Base-by-base conservation (phyloP, 2,797 vertebrate genomes). In the Ammospiza maritima region DNA sequence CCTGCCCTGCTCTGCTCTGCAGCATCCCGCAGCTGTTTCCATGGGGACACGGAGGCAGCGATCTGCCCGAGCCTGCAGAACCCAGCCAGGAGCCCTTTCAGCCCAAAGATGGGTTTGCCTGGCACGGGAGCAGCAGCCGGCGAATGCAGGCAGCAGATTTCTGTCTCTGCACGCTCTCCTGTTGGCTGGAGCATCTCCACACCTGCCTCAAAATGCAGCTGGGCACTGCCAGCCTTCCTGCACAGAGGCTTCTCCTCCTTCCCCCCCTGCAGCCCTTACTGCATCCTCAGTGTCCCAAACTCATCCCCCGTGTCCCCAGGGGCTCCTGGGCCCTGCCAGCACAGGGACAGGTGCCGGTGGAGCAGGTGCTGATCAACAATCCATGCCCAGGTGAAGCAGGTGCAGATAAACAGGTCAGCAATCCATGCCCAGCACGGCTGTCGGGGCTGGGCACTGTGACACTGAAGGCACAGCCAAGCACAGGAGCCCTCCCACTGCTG, bases 21-120 rank as follows among this genome's bases (percentile, higher is more conserved):
- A 72, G 94, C 96, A 95, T 89, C 96, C 92, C 5, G 10, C 90
- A 54, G 50, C 89, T 20, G 94, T 97, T 97, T 96, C 95, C 97
- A 96, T 95, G 95, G 96, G 96, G 96, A 97, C 96, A 44, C 56
- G 20, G 80, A 48, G 58, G 56, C 89, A 66, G 79, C 20, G 1
- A 32, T 32, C 30, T 51, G 11, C 89, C 87, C 4, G 69, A 7
- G 22, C 67, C 81, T 19, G 51, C 4, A 38, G 2, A 5, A 76
- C 17, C 5, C 91, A 53, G 48, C 78, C 72, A 10, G 71, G 22
- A 87, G 62, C 62, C 77, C 3, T 17, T 6, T 0, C 10, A 0
- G 60, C 79, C 14, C 5, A 1, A 8, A 15, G 1, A 17, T 0
- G 64, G 25, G 0, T 5, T 14, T 11, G 56, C 86, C 80, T 27